Evolutionary conservation across 2,113 vertebrate species (phyloP), one percentile per base, ranked within the genome.

Genomic region (Hemiprocne comata): DNA sequence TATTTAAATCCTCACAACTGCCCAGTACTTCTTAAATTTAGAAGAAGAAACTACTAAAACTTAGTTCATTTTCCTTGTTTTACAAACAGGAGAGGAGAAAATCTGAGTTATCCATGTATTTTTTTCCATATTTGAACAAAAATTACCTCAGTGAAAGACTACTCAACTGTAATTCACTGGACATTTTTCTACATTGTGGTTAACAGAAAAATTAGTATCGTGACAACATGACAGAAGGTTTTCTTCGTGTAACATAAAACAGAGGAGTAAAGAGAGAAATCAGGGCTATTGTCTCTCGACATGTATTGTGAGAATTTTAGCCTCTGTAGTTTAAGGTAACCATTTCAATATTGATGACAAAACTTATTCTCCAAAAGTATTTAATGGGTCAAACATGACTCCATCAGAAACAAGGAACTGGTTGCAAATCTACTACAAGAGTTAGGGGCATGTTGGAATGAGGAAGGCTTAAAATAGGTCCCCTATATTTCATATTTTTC

Each of bases 401-500:
- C 50, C 46, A 80, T 62, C 54, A 90, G 75, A 85, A 72, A 34
- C 24, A 89, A 84, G 40, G 50, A 93, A 93, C 26, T 36, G 12
- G 29, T 83, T 85, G 76, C 58, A 91, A 94, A 83, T 83, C 34
- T 42, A 55, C 58, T 48, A 48, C n/a, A 73, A 17, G 87, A 76
- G 21, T 62, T 87, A 83, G 89, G 13, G 58, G 13, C 17, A 28
- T 16, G 5, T 15, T 93, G 78, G 71, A 85, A 93, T 24, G 31
- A 87, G 10, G 24, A 79, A 79, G 16, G 34, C 33, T 79, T 58
- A 75, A 93, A 85, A 77, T 54, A 83, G 36, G 23, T 66, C 75
- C 89, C 84, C 29, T 70, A 36, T 67, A 73, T 93, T 91, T 97
- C 74, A 62, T 36, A 58, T 87, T 94, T 90, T 77, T 79, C 74